A percentile compares a stretch with the other conserved stretches of the same genome.
phyloP scores from a whole-genome alignment of 2,113 vertebrate genomes.

The Hipposideros armiger region DNA sequence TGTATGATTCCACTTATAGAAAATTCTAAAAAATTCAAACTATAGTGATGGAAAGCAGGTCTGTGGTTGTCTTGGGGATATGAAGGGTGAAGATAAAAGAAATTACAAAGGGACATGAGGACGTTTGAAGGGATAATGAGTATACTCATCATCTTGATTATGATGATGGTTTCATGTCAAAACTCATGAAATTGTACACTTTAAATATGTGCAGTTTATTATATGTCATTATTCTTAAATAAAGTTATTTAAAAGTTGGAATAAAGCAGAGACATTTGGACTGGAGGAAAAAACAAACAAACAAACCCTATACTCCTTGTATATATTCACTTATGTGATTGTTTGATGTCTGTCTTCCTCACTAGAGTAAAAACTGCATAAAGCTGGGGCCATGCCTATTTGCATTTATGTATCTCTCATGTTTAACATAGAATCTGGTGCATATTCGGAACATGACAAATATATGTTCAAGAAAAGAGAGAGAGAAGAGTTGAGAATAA shows the following conservation, averaged over 20 bases:
- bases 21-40: constrained; percentile 32
- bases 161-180: background rate
- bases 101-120: background rate
- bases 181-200: background rate
- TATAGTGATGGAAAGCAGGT: background rate
- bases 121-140: background rate
- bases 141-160: background rate
- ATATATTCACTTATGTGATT: background rate
- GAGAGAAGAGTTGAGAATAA: background rate
- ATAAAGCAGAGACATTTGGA: constrained; percentile 10
- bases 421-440: background rate
- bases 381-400: background rate
- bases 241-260: background rate
- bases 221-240: background rate
- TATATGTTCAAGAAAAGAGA: background rate
- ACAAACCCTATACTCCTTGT: background rate
- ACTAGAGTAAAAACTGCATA: background rate
- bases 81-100: background rate
- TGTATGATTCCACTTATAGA: background rate
- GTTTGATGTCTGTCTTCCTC: background rate
- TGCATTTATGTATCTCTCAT: background rate
- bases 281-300: background rate
- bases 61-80: background rate
- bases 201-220: background rate
- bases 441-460: background rate